Evolutionary conservation across 2,888 invertebrate genomes (phyloP), one percentile per base, ranked within the genome.

Genomic region (Fragum sueziense): DNA sequence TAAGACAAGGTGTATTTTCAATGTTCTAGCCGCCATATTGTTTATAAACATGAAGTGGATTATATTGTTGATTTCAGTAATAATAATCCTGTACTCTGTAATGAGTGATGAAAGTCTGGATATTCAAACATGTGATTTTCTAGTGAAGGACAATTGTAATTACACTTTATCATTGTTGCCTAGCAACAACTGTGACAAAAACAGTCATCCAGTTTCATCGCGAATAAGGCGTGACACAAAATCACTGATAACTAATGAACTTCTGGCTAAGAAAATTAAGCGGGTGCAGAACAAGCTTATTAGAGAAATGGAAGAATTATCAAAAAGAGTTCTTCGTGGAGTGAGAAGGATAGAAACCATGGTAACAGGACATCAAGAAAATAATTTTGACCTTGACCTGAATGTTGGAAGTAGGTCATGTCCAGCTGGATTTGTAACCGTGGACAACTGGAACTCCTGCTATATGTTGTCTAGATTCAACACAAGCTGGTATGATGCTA

Each of bases 391-490:
- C 54, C 51, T 54, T 37, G 33, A 65, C 9, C 25, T 74, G 0
- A 41, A 62, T 17, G 41, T 47, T 0, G 65, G 41, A 29, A 25
- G 14, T n/a, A 31, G 14, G 22, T 27, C 57, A 20, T 91, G 91
- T 80, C 91, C 91, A 4, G 37, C 81, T n/a, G 88, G 88, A 17
- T 91, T 90, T 82, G 65, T 84, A 4, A 76, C 86, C 0, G 67
- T 89, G 9, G 88, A 89, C 25, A 88, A 88, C 59, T 90, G 90
- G 88, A 70, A 80, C 0, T 86, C 87, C 14, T 91, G 91, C 80
- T 91, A 91, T 62, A 70, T 89, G 77, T 85, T 91, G 51, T 89
- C 91, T 6, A 87, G 71, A 14, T 91, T 91, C 74, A 90, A 90
- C 71, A 83, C 89, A 0, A 86, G 88, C 7, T 91, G 91, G 91